Evolutionary conservation across 1,140 invertebrate species (phyloP), one percentile per base, ranked within the genome.

Genomic region (Lordiphosa mommai): DNA sequence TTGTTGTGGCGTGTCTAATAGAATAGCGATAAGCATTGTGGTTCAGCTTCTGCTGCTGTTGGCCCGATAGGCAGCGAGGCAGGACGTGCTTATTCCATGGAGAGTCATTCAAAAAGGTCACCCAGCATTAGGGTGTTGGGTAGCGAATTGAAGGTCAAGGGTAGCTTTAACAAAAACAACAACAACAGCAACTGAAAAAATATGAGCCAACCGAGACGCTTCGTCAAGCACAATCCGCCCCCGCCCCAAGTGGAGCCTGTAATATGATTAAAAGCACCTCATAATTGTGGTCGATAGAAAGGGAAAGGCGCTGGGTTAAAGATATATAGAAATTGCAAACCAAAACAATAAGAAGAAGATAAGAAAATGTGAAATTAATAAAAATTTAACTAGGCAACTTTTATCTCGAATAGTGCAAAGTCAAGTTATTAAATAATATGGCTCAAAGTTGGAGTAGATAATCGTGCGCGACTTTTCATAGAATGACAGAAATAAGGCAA

Each of bases 221-320:
- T 66, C 51, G 76, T 33, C 53, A 46, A 61, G 47, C 74, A 69
- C 64, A 47, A 53, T 43, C 32, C 44, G 32, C 1, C 3, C 16
- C 16, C 16, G 16, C 16, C 16, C 16, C 1, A 46, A 16, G 46
- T 20, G 44, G 32, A 32, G 16, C 10, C 10, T 4, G 13, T 80
- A 80, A 80, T 80, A 80, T 80, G 76, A 80, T 80, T 80, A 82
- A 82, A 80, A 82, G 66, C 67, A 76, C 71, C 71, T 80, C 66
- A 76, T 80, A 82, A 82, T 80, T 82, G 76, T 74, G 76, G 60
- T 47, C 61, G 79, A 68, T 76, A 61, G 37, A 29, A 23, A 44
- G 16, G n/a, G 2, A 47, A 17, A 47, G 30, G 30, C n/a, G 30
- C 32, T 16, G 9, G 33, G n/a, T n/a, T n/a, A n/a, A 12, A 29